Evolutionary conservation across 2,797 vertebrate species (phyloP), one percentile per base, ranked within the genome.

Genomic region (Anguilla megastoma): DNA sequence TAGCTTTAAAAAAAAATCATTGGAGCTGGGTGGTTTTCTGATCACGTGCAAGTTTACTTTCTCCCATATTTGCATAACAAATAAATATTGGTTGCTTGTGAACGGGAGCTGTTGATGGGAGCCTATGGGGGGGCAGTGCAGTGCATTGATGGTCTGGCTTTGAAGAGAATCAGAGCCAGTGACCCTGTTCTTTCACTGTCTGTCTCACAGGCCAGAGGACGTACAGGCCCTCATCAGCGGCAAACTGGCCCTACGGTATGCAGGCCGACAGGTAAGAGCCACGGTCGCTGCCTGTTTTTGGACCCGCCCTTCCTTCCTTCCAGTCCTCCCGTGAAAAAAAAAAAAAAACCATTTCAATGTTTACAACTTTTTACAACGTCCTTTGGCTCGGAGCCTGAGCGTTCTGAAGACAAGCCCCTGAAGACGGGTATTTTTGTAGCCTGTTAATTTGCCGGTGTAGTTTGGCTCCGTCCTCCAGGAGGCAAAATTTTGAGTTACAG

Each of bases 211-310:
- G 92, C 98, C 98, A 50, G 98, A 99, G 91, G 98, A 99, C 74
- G 98, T 99, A 87, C 98, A 99, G 91, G 94, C 97, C 2, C 95
- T 99, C 91, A 97, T 97, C 95, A 98, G 98, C 63, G 98, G 98
- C 36, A 99, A 99, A 92, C 97, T 99, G 16, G 98, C 98, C 24
- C 96, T 99, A 91, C 97, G 98, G 85, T 97, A 99, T 88, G 96
- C 98, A 1, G 98, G 98, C 88, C 96, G 98, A 95, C 97, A 99
- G 98, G 98, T 99, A 97, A 0, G 87, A 89, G 86, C 87, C 76
- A 9, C 85, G 27, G 4, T n/a, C 41, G 1, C 18, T 18, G 18
- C 60, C 60, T 18, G 21, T 63, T 21, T 63, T 63, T 5, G 21
- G 16, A 21, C 18, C 5, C 18, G 24, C 6, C 18, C 52, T 54